Evolutionary conservation across 2,797 vertebrate genomes (phyloP).

Genomic region (Eurystomus glaucurus): DNA sequence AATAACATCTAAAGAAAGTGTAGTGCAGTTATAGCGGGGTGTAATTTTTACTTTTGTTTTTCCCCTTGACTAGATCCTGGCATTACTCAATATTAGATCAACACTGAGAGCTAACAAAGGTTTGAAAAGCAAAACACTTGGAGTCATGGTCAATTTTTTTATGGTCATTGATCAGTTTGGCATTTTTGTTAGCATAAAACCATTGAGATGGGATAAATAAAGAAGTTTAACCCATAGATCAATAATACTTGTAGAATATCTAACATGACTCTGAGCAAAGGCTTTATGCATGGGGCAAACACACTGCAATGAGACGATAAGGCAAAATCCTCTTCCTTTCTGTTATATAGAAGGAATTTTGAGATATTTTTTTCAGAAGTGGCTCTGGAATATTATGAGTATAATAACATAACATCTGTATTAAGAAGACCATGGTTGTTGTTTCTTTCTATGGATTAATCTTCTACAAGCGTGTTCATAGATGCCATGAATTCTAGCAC

Average conservation of each 20-base stretch:
- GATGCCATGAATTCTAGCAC: background rate
- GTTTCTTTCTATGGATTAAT: background rate
- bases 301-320: background rate
- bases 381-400: background rate
- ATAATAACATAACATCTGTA: background rate
- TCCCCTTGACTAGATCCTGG: background rate
- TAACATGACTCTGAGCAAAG: background rate
- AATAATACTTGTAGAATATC: background rate
- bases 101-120: accelerated
- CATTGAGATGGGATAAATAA: background rate
- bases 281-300: background rate
- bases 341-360: background rate
- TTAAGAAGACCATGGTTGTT: background rate
- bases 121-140: background rate
- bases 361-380: background rate
- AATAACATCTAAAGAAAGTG: background rate
- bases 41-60: background rate
- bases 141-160: background rate
- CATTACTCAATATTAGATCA: background rate
- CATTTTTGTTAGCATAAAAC: background rate
- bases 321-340: background rate
- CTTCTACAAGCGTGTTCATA: background rate
- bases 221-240: background rate
- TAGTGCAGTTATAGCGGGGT: background rate
- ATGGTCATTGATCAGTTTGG: background rate